Evolutionary conservation across 2,113 vertebrate species (phyloP), one percentile per base, ranked within the genome.

Genomic region (Paradoxurus hermaphroditus): DNA sequence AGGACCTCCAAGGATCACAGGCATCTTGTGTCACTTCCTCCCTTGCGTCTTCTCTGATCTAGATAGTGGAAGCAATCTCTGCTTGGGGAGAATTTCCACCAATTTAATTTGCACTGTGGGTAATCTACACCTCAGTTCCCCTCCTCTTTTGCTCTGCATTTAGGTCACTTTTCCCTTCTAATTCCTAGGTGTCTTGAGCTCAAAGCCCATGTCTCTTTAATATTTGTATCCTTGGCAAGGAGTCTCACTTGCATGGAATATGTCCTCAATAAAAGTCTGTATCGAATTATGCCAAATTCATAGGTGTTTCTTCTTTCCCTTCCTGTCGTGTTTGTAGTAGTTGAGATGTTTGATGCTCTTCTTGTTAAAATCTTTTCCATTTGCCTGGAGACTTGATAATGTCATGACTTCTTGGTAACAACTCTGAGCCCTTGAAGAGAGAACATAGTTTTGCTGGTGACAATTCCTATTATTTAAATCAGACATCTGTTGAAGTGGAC

Each of bases 1-100:
- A 59, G 41, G 4, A 65, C 5, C 1, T 23, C n/a, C 36, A 41
- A 14, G 3, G 14, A 5, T 15, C 77, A 41, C 16, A 25, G 31
- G 29, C 36, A 59, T 63, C 46, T 41, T 15, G 25, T 29, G 15
- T 29, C 1, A 16, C 3, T 46, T n/a, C 8, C 31, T 70, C 31
- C 10, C 11, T 19, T 1, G 4, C 29, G 0, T 41, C 14, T 27
- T 53, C 25, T 19, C 41, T 25, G 67, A 59, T 46, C 25, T n/a
- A 44, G 36, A 3, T 8, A 34, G 3, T 81, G 34, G 9, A 86
- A 59, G 14, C 14, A 39, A 81, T 9, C 1, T 36, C n/a, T 84
- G 31, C 46, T 10, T 14, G 3, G 0, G 16, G 16, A 36, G 27
- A 51, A 15, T 7, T 84, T 4, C 46, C 4, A 11, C 16, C 15